These are phyloP conservation scores for Cossypha caffra DNA, from an alignment of 2,797 vertebrate species.

Conservation along the genomic window DNA sequence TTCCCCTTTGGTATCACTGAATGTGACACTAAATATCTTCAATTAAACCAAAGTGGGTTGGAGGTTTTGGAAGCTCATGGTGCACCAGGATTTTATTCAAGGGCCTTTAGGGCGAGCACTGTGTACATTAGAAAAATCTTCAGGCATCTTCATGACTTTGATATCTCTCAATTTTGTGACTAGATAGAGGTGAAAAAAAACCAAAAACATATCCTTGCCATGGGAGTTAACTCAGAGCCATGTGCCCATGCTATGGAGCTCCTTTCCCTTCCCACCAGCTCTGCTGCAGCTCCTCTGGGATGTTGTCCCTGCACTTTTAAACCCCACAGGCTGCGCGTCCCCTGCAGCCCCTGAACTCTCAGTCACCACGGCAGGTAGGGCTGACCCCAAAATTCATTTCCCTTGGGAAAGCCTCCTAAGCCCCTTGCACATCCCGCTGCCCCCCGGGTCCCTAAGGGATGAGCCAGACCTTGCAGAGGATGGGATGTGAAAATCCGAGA, in stretches of 20 bases:
- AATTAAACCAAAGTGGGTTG: not conserved
- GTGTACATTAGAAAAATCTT: rapidly evolving
- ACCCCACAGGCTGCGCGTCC: rapidly evolving
- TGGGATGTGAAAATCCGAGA: rapidly evolving
- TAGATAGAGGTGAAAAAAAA: not conserved
- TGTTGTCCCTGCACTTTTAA: not conserved
- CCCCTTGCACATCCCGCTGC: not conserved
- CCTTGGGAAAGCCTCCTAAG: conserved; percentile 13
- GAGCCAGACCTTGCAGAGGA: not conserved
- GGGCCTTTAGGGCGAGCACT: not conserved
- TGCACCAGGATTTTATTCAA: not conserved
- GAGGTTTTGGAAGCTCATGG: not conserved
- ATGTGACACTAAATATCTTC: not conserved
- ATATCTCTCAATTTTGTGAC: not conserved
- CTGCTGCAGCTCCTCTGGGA: not conserved
- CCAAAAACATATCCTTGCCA: rapidly evolving
- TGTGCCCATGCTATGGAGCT: rapidly evolving
- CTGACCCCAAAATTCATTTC: not conserved
- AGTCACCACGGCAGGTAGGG: not conserved
- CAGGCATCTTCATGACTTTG: rapidly evolving
- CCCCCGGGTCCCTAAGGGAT: rapidly evolving
- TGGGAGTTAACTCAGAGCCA: rapidly evolving
- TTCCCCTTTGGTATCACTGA: not conserved
- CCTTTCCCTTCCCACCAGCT: not conserved
- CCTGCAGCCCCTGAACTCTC: not conserved